Percentiles rank a stretch among this genome's conserved stretches.
Conservation (phyloP, 2,888 invertebrate species). For the Coleophora flavipennella region DNA sequence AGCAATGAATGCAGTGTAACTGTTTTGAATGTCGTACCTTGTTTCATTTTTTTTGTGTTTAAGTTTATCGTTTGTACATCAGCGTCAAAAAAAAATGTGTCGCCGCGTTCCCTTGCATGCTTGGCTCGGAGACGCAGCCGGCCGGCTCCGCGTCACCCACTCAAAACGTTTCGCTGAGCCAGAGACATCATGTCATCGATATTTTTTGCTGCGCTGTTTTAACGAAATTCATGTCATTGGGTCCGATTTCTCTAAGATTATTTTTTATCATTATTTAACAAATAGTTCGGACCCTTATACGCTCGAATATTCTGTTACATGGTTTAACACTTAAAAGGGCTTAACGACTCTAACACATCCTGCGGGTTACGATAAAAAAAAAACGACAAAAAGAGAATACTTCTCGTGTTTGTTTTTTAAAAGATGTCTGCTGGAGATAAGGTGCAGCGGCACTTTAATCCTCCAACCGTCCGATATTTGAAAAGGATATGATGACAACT, state of each 20-base stretch:
- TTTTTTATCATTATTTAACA: constrained; percentile 69
- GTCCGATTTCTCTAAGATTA: constrained; percentile 69
- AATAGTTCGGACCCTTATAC: constrained; percentile 70
- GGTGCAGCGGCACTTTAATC: constrained; percentile 69
- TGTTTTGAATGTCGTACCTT: too few relatives aligned
- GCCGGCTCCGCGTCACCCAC: constrained; percentile 47
- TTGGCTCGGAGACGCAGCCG: too few relatives aligned
- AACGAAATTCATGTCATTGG: constrained; percentile 70
- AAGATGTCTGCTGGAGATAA: constrained; percentile 71
- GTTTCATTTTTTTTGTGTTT: too few relatives aligned
- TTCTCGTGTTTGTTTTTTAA: constrained; percentile 71
- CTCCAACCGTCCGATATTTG: constrained; percentile 67
- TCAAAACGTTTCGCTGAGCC: constrained; percentile 36
- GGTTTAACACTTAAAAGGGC: constrained; percentile 74
- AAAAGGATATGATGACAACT: constrained; percentile 72
- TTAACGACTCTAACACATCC: constrained; percentile 73
- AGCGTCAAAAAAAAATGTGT: too few relatives aligned
- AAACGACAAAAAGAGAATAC: constrained; percentile 66
- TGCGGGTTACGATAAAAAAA: constrained; percentile 73
- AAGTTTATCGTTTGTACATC: too few relatives aligned
- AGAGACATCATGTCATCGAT: constrained; percentile 53
- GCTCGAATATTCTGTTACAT: constrained; percentile 72
- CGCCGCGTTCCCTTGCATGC: too few relatives aligned
- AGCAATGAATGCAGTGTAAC: too few relatives aligned
- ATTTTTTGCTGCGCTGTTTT: constrained; percentile 65